phyloP scores from a whole-genome alignment of 2,113 vertebrate species.

The Tupaia tana region DNA sequence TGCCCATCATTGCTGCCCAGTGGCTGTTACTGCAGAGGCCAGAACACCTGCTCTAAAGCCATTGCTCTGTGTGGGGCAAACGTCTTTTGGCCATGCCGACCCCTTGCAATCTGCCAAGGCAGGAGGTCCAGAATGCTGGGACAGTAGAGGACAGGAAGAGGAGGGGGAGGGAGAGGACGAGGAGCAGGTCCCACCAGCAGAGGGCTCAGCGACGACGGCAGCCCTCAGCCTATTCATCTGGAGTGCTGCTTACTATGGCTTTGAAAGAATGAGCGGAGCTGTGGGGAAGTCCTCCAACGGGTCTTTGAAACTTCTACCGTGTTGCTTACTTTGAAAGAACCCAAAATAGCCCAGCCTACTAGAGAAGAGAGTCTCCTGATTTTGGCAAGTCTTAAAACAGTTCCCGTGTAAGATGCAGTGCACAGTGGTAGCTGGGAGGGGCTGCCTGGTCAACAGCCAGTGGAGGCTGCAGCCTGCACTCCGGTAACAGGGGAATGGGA shows the following conservation, averaged over 20 bases:
- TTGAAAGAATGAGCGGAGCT: background rate
- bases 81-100: background rate
- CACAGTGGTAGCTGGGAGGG: background rate
- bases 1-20: constrained; percentile 45
- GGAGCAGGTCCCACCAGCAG: background rate
- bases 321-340: background rate
- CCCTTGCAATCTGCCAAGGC: background rate
- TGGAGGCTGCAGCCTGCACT: background rate
- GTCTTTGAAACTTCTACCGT: background rate
- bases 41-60: background rate
- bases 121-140: background rate
- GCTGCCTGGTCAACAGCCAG: background rate
- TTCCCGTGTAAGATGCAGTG: fast-evolving
- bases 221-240: background rate
- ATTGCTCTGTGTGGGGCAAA: background rate
- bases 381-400: background rate
- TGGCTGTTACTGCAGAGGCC: background rate
- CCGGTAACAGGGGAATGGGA: background rate
- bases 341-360: background rate
- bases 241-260: background rate
- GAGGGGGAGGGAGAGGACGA: background rate
- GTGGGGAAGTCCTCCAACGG: background rate
- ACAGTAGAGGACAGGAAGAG: background rate
- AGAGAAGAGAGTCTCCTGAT: background rate
- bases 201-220: background rate